Evolutionary conservation across 2,797 vertebrate species (phyloP).

Genomic region (Hylomyscus alleni): DNA sequence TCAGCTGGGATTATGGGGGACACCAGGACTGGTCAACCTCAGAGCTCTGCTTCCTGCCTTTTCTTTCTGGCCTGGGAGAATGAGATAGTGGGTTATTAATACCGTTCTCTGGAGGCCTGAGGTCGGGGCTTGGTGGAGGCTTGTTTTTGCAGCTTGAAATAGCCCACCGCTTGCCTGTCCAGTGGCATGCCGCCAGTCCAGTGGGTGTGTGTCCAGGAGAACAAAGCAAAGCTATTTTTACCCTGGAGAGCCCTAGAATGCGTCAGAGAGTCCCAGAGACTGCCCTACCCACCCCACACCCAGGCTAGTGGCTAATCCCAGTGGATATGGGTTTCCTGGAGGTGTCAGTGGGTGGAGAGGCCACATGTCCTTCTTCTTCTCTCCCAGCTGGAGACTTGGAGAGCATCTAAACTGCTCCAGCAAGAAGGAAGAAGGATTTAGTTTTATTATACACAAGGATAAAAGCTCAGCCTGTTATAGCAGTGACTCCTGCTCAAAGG

Average conservation of each 20-base stretch:
- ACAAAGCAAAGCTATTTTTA: slow-evolving; percentile 83
- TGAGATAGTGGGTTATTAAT: slow-evolving; percentile 72
- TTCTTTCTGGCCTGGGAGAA: slow-evolving; percentile 74
- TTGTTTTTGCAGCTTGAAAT: slow-evolving; percentile 81
- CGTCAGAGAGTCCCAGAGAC: neutral
- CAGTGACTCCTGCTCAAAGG: neutral
- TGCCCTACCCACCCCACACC: neutral
- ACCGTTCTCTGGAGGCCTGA: slow-evolving; percentile 66
- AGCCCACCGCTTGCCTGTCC: slow-evolving; percentile 68
- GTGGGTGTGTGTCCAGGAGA: slow-evolving; percentile 64
- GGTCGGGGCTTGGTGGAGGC: slow-evolving; percentile 62
- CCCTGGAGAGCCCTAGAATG: slow-evolving; percentile 38
- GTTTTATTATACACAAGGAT: neutral
- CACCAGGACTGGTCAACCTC: slow-evolving; percentile 68
- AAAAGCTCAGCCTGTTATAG: neutral
- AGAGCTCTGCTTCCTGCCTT: slow-evolving; percentile 20
- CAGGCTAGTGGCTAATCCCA: neutral
- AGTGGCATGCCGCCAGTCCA: slow-evolving; percentile 66
- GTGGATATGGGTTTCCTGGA: neutral
- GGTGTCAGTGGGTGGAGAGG: neutral
- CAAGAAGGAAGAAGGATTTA: neutral
- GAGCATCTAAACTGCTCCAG: neutral
- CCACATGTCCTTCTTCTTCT: neutral
- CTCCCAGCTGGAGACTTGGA: neutral
- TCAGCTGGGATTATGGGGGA: slow-evolving; percentile 51